Conservation (phyloP, 2,888 invertebrate species). For the Theodoxus fluviatilis region DNA sequence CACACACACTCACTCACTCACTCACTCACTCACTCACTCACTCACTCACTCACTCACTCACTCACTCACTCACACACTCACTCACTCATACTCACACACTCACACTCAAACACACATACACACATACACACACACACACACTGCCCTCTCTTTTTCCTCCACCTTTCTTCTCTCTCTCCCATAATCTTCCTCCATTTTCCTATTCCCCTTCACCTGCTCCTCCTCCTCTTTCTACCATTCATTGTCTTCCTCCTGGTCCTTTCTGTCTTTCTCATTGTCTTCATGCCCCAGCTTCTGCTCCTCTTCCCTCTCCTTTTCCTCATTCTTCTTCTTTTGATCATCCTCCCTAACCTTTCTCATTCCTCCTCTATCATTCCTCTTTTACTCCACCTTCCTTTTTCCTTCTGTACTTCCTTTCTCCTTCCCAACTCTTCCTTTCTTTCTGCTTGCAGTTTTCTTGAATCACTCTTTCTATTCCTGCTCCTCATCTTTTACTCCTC, state of each 20-base stretch:
- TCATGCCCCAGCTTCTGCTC: neutral
- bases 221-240: neutral
- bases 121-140: too few species aligned
- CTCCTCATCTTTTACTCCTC: too few species aligned
- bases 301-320: neutral
- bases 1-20: too few species aligned
- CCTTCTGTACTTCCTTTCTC: neutral
- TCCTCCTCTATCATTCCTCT: neutral
- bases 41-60: too few species aligned
- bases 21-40: too few species aligned
- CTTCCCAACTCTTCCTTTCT: neutral
- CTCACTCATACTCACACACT: too few species aligned
- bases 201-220: neutral
- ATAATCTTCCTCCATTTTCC: neutral
- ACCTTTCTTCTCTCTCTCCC: neutral
- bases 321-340: neutral
- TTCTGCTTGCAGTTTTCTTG: too few species aligned
- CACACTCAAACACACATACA: too few species aligned
- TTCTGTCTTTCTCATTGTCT: neutral
- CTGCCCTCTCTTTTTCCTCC: neutral
- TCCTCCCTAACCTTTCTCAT: neutral
- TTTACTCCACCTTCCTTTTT: neutral
- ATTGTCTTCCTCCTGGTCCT: constrained; percentile 5
- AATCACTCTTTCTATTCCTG: too few species aligned
- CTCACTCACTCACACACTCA: too few species aligned